phyloP scores from a whole-genome alignment of 2,888 invertebrate species.

The Drosophila prolongata region DNA sequence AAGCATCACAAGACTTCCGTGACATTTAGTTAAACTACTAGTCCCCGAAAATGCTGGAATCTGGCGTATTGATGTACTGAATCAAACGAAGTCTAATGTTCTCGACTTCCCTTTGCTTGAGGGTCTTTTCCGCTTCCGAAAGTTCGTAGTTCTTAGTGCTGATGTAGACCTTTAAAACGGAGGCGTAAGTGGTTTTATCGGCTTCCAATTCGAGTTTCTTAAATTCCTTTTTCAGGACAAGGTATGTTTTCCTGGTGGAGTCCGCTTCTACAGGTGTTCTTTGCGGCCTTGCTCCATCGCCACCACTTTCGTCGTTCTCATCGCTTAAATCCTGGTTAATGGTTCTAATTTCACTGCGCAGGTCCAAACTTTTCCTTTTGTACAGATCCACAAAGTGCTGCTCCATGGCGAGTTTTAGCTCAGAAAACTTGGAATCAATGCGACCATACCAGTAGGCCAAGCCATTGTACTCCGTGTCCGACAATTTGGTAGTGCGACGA shows the following conservation, averaged over 20 bases:
- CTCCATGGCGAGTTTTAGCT: constrained; percentile 58
- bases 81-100: constrained; percentile 49
- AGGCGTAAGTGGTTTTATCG: constrained; percentile 37
- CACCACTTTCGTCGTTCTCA: constrained; percentile 44
- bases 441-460: constrained; percentile 66
- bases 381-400: constrained; percentile 54
- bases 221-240: constrained; percentile 46
- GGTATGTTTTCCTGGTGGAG: constrained; percentile 4
- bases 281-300: constrained; percentile 39
- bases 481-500: constrained; percentile 23
- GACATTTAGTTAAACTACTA: constrained; percentile 6
- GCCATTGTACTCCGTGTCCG: constrained; percentile 52
- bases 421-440: constrained; percentile 57
- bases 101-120: constrained; percentile 52
- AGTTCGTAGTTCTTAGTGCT: constrained; percentile 67
- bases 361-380: constrained; percentile 40
- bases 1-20: not conserved
- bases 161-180: constrained; percentile 57
- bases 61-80: constrained; percentile 17
- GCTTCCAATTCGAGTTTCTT: constrained; percentile 55
- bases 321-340: constrained; percentile 17
- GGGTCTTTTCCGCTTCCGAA: constrained; percentile 40
- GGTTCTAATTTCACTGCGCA: constrained; percentile 51
- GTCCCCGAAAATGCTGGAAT: not conserved
- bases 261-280: not conserved